Evolutionary conservation across 2,797 vertebrate species (phyloP).

Genomic region (Epinephelus coioides): DNA sequence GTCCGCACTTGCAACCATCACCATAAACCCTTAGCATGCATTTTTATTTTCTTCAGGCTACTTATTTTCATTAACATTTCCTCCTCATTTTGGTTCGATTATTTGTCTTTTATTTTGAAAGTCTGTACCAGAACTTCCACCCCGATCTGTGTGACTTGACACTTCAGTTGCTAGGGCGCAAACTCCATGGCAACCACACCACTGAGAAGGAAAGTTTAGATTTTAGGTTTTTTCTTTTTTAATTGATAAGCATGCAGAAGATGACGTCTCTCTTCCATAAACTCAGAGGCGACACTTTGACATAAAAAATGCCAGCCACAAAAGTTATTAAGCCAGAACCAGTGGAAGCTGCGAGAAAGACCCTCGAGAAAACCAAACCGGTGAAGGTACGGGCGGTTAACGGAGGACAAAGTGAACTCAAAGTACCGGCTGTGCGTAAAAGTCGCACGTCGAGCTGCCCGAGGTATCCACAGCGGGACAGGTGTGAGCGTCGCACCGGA

Average conservation of each 20-base stretch:
- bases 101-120: slow-evolving; percentile 61
- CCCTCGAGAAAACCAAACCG: not conserved
- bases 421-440: slow-evolving; percentile 42
- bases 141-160: not conserved
- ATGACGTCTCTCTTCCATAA: slow-evolving; percentile 16
- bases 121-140: rapidly evolving
- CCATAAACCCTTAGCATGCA: too few relatives aligned
- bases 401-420: not conserved
- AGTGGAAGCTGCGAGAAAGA: slow-evolving; percentile 27
- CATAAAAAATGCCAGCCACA: slow-evolving; percentile 63
- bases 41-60: too few relatives aligned
- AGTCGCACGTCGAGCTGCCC: slow-evolving; percentile 71
- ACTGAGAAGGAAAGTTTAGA: slow-evolving; percentile 2
- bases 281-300: not conserved
- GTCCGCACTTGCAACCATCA: too few relatives aligned
- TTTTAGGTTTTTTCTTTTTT: not conserved
- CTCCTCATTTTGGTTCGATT: too few relatives aligned
- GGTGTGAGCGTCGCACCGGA: slow-evolving; percentile 2
- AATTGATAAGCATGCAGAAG: not conserved
- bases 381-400: not conserved
- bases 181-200: slow-evolving; percentile 60
- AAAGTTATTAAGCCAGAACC: slow-evolving; percentile 62
- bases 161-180: slow-evolving; percentile 4
- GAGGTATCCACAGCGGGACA: slow-evolving; percentile 35
- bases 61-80: too few relatives aligned